phyloP scores from a whole-genome alignment of 2,888 invertebrate species.

The Orchesellides sinensis region DNA sequence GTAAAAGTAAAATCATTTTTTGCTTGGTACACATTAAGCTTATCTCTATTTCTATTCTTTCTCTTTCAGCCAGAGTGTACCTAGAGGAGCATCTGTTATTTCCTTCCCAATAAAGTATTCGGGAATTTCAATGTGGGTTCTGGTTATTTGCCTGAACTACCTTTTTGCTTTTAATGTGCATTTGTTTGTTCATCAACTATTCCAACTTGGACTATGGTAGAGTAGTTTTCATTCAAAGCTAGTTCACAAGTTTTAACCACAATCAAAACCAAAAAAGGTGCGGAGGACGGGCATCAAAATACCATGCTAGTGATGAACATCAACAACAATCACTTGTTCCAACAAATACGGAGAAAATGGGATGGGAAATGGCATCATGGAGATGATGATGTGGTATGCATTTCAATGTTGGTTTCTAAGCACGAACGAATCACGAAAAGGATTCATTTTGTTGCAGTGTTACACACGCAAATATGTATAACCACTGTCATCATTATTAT shows the following conservation, averaged over 20 bases:
- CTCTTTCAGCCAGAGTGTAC: constrained; percentile 1
- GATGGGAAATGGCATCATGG: not conserved
- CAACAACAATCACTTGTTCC: constrained; percentile 26
- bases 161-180: not conserved
- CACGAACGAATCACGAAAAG: constrained; percentile 53
- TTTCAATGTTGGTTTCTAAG: constrained; percentile 26
- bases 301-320: constrained; percentile 52
- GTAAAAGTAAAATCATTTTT: not conserved
- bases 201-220: too few relatives aligned
- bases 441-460: constrained; percentile 43
- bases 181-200: too few relatives aligned
- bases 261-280: not conserved
- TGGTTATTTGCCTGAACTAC: not conserved
- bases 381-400: constrained; percentile 25
- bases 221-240: too few relatives aligned
- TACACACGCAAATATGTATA: too few relatives aligned
- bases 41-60: not conserved
- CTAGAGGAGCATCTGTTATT: not conserved
- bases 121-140: too few relatives aligned
- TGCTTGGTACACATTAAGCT: constrained; percentile 5
- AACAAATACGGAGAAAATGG: too few relatives aligned
- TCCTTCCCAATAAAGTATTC: not conserved
- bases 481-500: too few relatives aligned
- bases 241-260: not conserved
- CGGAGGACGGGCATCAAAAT: not conserved